These are phyloP conservation scores for Halichoerus grypus DNA, from an alignment of 2,113 vertebrate species.

Conservation along the genomic window DNA sequence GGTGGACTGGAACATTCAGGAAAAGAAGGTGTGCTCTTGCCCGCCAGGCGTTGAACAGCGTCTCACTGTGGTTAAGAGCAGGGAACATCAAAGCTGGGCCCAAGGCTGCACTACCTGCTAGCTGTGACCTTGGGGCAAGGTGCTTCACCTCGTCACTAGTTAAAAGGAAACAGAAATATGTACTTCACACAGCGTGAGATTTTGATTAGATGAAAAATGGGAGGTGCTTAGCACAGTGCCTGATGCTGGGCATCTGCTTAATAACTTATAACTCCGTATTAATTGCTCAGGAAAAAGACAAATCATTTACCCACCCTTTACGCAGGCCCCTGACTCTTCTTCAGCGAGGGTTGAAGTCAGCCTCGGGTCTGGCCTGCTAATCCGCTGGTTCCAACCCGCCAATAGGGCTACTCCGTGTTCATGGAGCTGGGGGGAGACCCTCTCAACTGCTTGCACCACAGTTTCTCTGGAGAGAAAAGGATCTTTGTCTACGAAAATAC, in stretches of 20 bases:
- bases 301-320: neutral
- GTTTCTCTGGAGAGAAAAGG: neutral
- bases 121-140: neutral
- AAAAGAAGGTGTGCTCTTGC: neutral
- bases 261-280: neutral
- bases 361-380: neutral
- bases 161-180: slow-evolving; percentile 4
- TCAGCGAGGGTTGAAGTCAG: neutral
- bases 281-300: neutral
- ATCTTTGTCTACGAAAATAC: slow-evolving; percentile 1
- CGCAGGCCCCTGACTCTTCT: neutral
- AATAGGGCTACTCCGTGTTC: neutral
- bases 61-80: neutral
- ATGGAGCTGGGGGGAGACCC: neutral
- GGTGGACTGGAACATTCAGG: neutral
- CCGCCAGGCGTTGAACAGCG: neutral
- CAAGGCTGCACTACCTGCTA: neutral
- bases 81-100: neutral
- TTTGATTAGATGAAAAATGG: neutral
- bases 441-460: neutral
- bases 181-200: neutral
- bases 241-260: slow-evolving; percentile 3
- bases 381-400: neutral
- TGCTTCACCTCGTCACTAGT: neutral
- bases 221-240: neutral